A percentile compares a stretch with the other conserved stretches of the same genome.
Evolutionary conservation across 2,797 vertebrate species (phyloP).

Genomic region (Sebastiscus tertius): DNA sequence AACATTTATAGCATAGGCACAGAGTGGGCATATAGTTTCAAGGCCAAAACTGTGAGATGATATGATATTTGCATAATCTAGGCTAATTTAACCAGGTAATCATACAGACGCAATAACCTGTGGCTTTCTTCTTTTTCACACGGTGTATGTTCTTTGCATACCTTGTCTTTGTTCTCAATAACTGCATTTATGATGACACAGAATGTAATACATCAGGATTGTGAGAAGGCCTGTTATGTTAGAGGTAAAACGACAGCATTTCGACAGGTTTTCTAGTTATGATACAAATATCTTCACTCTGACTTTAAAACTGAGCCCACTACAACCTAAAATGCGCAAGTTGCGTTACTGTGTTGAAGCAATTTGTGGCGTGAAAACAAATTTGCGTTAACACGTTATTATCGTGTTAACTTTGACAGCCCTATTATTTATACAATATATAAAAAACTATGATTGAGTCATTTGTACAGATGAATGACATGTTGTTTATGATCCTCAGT

Average conservation of each 20-base stretch:
- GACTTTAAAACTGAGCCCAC: too few species aligned
- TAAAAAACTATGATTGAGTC: neutral
- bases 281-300: too few species aligned
- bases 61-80: constrained; percentile 4
- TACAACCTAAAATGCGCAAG: too few species aligned
- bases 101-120: constrained; percentile 9
- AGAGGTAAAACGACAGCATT: neutral
- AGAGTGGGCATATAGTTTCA: constrained; percentile 2
- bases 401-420: neutral
- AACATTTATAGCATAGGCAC: neutral
- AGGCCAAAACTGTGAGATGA: neutral
- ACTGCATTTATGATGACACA: neutral
- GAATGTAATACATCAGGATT: neutral
- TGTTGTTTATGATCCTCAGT: neutral
- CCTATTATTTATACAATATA: neutral
- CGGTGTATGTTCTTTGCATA: neutral
- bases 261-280: too few species aligned
- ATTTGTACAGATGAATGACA: neutral
- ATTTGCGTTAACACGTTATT: too few species aligned
- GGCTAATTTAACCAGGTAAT: constrained; percentile 4
- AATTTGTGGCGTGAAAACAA: too few species aligned
- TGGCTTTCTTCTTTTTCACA: neutral
- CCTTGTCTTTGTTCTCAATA: neutral
- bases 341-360: accelerated
- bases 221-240: neutral